Evolutionary conservation across 2,113 vertebrate species (phyloP).

Genomic region (Vanacampus margaritifer): DNA sequence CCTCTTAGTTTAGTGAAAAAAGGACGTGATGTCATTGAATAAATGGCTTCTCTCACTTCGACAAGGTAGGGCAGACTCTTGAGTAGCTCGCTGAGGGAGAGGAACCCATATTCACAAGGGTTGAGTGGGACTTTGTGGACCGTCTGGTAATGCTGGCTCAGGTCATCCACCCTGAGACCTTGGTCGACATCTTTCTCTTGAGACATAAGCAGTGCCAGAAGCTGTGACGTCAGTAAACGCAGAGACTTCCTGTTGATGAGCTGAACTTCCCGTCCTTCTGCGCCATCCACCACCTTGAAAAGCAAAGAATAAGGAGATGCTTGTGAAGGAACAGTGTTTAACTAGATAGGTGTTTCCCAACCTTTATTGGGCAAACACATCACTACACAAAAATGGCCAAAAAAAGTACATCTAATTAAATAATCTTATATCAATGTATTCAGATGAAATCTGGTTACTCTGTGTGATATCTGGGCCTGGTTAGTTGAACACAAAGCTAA

Average conservation of each 20-base stretch:
- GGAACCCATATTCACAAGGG: constrained; percentile 96
- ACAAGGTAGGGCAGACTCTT: constrained; percentile 93
- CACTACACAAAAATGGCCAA: no score
- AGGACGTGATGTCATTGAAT: no score
- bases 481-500: no score
- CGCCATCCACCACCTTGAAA: constrained; percentile 79
- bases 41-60: constrained; percentile 72
- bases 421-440: no score
- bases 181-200: constrained; percentile 66
- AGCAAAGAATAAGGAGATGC: not conserved
- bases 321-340: not conserved
- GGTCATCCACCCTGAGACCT: constrained; percentile 76
- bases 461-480: no score
- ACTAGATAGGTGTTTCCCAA: not conserved
- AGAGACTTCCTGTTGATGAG: constrained; percentile 94
- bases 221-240: constrained; percentile 84
- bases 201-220: constrained; percentile 92
- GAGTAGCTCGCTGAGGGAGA: constrained; percentile 88
- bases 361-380: not conserved
- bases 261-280: constrained; percentile 84
- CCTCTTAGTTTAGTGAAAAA: not conserved
- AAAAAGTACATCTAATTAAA: no score
- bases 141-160: constrained; percentile 77
- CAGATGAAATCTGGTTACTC: no score
- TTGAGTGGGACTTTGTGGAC: constrained; percentile 77